Percentiles rank a stretch among this genome's conserved stretches.
Conservation (phyloP, 2,888 invertebrate genomes). For the Cosmia trapezina region DNA sequence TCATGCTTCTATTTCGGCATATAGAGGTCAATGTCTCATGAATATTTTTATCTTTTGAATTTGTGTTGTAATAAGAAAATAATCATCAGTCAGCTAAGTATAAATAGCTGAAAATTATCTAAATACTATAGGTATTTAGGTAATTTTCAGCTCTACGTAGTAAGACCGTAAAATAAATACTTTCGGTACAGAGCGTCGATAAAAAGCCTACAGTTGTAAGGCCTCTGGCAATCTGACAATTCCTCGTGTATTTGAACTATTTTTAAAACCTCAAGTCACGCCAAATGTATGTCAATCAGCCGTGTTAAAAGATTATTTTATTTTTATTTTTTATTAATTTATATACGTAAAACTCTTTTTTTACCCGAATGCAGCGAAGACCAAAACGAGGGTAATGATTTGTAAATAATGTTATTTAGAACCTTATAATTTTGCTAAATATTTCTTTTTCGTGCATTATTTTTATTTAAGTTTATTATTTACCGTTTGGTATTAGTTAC, state of each 20-base stretch:
- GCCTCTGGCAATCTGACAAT: background rate
- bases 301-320: background rate
- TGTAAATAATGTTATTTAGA: background rate
- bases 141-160: no score
- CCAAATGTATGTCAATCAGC: background rate
- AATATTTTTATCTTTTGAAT: background rate
- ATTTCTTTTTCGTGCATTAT: no score
- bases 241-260: constrained; percentile 3
- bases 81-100: no score
- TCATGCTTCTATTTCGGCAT: constrained; percentile 19
- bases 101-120: no score
- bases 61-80: background rate
- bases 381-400: background rate
- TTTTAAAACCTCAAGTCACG: constrained; percentile 1
- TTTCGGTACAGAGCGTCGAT: background rate
- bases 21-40: constrained; percentile 15
- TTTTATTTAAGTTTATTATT: no score
- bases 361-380: background rate
- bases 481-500: no score
- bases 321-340: no score
- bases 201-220: background rate
- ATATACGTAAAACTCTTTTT: no score
- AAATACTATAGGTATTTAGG: no score
- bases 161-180: background rate
- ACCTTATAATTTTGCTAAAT: background rate